Conservation (phyloP, 2,797 vertebrate species). For the Bryconaethiops microstoma region DNA sequence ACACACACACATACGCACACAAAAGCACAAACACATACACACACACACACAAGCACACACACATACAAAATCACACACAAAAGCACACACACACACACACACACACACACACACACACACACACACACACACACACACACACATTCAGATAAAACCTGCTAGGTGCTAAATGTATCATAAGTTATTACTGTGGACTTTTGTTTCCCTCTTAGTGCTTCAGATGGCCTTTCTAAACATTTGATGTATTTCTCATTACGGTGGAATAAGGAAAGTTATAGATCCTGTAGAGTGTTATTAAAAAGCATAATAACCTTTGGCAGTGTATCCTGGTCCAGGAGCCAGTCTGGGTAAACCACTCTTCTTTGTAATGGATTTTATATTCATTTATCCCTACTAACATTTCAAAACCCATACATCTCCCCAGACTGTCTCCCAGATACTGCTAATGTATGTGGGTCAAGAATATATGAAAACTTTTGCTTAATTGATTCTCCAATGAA, state of each 20-base stretch:
- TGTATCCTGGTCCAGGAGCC: not conserved
- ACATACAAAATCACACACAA: not conserved
- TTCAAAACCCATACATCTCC: not conserved
- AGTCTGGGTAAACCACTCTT: not conserved
- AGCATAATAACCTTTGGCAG: not conserved
- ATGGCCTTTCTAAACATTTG: conserved; percentile 4
- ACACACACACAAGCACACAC: not conserved
- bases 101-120: not conserved
- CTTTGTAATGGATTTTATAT: not conserved
- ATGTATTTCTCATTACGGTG: conserved; percentile 1
- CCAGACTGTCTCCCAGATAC: not conserved
- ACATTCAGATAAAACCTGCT: too few relatives aligned
- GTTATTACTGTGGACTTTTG: not conserved
- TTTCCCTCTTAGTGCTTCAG: conserved; percentile 2
- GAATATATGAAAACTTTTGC: not conserved
- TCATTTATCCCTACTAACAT: not conserved
- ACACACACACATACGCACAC: not conserved
- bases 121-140: not conserved
- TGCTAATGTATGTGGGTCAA: not conserved
- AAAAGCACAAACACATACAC: too few relatives aligned
- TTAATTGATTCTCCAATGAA: conserved; percentile 2
- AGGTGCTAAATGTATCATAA: not conserved
- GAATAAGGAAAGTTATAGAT: conserved; percentile 13
- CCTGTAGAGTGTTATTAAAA: not conserved
- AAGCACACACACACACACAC: not conserved